phyloP scores from a whole-genome alignment of 1,140 invertebrate genomes.

The Hypsibius dujardini region DNA sequence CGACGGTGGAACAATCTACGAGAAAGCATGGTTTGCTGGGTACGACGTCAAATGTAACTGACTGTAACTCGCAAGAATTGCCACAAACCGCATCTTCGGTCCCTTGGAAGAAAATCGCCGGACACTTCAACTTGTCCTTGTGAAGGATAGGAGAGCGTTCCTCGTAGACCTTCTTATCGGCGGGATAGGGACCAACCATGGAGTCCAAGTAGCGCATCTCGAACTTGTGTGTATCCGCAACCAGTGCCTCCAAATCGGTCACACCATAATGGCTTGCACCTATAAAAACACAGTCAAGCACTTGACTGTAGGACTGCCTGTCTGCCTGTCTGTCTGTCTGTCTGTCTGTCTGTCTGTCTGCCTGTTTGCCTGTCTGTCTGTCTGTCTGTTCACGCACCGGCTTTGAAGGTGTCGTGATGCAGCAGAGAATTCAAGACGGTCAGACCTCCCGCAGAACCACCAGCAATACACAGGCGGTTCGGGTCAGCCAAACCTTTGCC shows the following conservation, averaged over 20 bases:
- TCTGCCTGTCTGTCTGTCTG: too few relatives aligned
- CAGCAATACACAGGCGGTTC: slow-evolving; percentile 32
- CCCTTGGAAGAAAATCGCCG: slow-evolving; percentile 34
- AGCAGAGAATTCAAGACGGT: slow-evolving; percentile 31
- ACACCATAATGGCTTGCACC: slow-evolving; percentile 33
- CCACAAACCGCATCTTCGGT: slow-evolving; percentile 32
- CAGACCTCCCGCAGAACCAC: slow-evolving; percentile 34
- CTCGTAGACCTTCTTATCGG: slow-evolving; percentile 26
- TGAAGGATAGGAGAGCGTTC: slow-evolving; percentile 32
- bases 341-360: too few relatives aligned
- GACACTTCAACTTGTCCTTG: slow-evolving; percentile 29
- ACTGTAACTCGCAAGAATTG: background rate
- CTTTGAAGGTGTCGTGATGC: slow-evolving; percentile 28
- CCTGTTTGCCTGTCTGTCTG: too few relatives aligned
- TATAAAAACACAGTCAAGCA: slow-evolving; percentile 22
- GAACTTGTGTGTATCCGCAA: slow-evolving; percentile 34
- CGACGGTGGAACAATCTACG: slow-evolving; percentile 31
- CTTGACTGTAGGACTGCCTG: background rate
- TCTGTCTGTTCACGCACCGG: slow-evolving; percentile 24
- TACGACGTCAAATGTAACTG: background rate
- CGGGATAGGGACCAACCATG: slow-evolving; percentile 29
- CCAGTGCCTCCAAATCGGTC: slow-evolving; percentile 28
- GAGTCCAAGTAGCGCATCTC: slow-evolving; percentile 33
- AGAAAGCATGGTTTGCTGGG: background rate
- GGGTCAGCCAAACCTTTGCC: slow-evolving; percentile 29